Evolutionary conservation across 2,797 vertebrate species (phyloP), one percentile per base, ranked within the genome.

Genomic region (Phyllotis vaccarum): DNA sequence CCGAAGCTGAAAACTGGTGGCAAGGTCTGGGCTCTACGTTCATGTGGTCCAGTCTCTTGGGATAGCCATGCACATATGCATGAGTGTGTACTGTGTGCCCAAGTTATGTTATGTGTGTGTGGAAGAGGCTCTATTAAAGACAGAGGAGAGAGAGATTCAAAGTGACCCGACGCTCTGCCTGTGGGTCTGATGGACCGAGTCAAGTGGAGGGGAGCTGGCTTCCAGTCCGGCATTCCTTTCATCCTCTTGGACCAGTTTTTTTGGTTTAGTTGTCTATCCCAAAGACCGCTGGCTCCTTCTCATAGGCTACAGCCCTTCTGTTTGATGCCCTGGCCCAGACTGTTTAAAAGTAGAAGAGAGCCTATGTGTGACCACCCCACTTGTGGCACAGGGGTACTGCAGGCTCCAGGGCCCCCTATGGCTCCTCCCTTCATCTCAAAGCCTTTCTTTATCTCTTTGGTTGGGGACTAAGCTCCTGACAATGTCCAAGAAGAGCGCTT

Each of bases 351-450:
- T 52, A 31, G 64, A 76, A 27, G 24, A 27, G 24, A 75, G 68
- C 49, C 75, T 2, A 34, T 68, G 37, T 4, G 21, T 72, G 21
- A 31, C 13, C 2, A 16, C 64, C 46, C 37, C 49, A 72, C 66
- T 62, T 24, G 60, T n/a, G 60, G 82, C 34, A 54, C 13, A 29
- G 46, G 49, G 37, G 16, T 34, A 5, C 56, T 40, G 56, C 34
- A n/a, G 40, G 37, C 34, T 17, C 56, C 24, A 5, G 34, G 13
- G 89, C 16, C 62, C 7, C 37, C 1, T 0, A n/a, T 0, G 56
- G 66, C 56, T 37, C 60, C 49, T 64, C 37, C 76, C 43, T 82
- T 79, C 70, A n/a, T 58, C 54, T 34, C n/a, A 56, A 68, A 79
- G 79, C 81, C 49, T 81, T n/a, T 24, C 34, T 66, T 46, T 60